phyloP scores from a whole-genome alignment of 2,113 vertebrate species.

The Pygoscelis antarcticus region DNA sequence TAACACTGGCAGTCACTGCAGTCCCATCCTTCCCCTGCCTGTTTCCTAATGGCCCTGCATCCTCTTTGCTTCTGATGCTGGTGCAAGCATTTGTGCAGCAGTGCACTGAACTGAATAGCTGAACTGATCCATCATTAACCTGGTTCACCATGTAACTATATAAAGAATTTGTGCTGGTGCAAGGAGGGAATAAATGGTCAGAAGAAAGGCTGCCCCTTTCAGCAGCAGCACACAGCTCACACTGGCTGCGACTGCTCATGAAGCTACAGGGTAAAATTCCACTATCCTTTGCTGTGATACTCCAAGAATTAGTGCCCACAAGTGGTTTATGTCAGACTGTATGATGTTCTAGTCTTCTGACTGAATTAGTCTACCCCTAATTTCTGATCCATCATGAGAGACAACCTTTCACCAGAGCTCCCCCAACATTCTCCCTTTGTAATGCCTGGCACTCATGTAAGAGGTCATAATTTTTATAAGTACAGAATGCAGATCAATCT shows the following conservation, averaged over 20 bases:
- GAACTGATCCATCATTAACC: conserved; percentile 58
- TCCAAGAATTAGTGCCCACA: not conserved
- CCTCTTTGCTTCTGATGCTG: conserved; percentile 9
- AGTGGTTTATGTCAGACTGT: not conserved
- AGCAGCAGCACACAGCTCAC: not conserved
- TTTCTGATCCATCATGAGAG: not conserved
- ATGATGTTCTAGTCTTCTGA: not conserved
- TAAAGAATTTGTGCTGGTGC: conserved; percentile 24
- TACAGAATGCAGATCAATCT: not conserved
- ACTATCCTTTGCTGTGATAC: not conserved
- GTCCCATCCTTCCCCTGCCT: not conserved
- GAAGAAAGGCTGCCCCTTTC: not conserved
- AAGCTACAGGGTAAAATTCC: not conserved
- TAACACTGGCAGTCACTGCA: not conserved
- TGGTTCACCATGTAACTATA: conserved; percentile 4
- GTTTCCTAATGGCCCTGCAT: not conserved
- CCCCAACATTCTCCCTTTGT: not conserved
- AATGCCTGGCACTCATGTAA: not conserved
- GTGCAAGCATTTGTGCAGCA: not conserved
- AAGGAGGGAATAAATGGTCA: not conserved
- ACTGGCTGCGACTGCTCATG: not conserved
- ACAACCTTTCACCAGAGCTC: not conserved
- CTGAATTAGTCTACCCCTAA: not conserved
- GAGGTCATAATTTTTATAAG: not conserved
- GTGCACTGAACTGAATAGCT: not conserved